A percentile compares a stretch with the other conserved stretches of the same genome.
These are phyloP conservation scores for Bubalus kerabau DNA, from an alignment of 2,113 vertebrate species.

Conservation along the genomic window DNA sequence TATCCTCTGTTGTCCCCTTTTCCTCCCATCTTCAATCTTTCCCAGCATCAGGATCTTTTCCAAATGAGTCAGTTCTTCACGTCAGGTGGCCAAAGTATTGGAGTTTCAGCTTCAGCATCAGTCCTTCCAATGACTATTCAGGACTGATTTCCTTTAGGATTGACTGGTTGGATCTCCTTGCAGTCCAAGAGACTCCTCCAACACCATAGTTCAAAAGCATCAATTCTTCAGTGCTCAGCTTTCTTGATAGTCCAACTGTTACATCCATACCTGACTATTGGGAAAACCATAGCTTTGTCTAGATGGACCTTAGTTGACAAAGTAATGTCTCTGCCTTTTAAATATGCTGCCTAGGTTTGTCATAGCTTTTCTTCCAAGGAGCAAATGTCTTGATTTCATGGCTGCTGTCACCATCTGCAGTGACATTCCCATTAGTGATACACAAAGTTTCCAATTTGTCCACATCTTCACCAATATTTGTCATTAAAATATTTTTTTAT, in stretches of 20 bases:
- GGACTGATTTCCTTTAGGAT: neutral
- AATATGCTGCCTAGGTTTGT: neutral
- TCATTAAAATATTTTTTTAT: neutral
- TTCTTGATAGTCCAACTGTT: neutral
- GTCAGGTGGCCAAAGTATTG: neutral
- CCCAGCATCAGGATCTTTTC: neutral
- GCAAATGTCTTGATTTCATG: neutral
- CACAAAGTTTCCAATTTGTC: neutral
- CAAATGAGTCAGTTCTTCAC: accelerated
- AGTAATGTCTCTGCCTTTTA: neutral
- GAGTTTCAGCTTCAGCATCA: neutral
- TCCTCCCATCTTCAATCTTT: neutral
- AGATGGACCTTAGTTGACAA: neutral
- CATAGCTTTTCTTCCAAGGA: neutral
- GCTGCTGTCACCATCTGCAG: neutral
- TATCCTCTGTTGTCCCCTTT: neutral
- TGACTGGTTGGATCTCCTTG: neutral
- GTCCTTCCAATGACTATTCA: neutral
- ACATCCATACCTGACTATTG: neutral
- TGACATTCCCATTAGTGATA: neutral
- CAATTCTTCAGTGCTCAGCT: neutral
- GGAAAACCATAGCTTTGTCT: neutral
- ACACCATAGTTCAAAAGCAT: neutral
- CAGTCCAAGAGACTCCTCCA: neutral
- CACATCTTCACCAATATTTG: neutral